Conservation (phyloP, 2,113 vertebrate genomes). For the Grammomys dolichurus region DNA sequence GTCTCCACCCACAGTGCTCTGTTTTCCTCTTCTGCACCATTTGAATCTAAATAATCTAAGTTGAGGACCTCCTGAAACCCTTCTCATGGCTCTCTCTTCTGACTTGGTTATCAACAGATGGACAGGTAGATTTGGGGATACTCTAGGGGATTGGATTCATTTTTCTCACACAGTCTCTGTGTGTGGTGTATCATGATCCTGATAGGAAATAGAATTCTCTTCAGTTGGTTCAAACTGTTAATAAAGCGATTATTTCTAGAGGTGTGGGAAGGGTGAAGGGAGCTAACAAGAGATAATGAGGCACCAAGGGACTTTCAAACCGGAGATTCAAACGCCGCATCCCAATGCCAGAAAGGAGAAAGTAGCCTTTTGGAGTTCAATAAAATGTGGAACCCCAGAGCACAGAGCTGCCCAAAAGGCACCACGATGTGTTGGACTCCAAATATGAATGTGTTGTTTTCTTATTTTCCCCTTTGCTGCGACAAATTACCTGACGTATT, state of each 20-base stretch:
- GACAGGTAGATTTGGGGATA: neutral
- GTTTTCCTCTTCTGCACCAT: neutral
- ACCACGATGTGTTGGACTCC: neutral
- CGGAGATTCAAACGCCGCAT: neutral
- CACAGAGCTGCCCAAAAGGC: neutral
- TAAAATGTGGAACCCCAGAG: neutral
- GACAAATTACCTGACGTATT: neutral
- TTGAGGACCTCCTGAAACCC: neutral
- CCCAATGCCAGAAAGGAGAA: neutral
- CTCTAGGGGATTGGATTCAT: neutral
- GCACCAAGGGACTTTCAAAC: neutral
- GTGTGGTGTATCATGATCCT: neutral
- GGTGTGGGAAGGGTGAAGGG: neutral
- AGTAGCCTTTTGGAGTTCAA: neutral
- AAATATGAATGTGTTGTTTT: neutral
- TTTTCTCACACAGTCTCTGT: neutral
- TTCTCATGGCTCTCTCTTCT: neutral
- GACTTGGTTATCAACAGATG: neutral
- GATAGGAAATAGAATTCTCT: neutral
- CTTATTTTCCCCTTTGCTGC: neutral
- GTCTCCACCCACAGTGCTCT: accelerated
- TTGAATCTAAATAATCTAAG: conserved; percentile 13
- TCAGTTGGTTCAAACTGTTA: neutral
- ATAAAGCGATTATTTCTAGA: conserved; percentile 18
- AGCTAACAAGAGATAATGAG: conserved; percentile 34